A percentile compares a stretch with the other conserved stretches of the same genome.
These are phyloP conservation scores for Tetragnatha versicolor DNA, from an alignment of 1,140 invertebrate species.

Conservation along the genomic window DNA sequence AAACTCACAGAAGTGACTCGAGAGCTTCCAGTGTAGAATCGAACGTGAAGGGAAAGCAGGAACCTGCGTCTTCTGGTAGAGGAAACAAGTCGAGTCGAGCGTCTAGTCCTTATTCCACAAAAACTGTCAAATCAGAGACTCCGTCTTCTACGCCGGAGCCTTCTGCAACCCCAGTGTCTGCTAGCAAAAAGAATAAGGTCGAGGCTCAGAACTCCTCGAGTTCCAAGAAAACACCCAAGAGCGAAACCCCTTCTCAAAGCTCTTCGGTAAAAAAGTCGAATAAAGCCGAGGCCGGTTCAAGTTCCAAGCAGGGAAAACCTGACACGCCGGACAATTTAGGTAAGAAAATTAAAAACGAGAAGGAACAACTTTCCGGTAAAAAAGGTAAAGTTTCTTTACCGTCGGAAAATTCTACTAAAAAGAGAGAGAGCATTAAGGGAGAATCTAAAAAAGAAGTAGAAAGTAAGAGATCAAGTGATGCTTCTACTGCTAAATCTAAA, in stretches of 20 bases:
- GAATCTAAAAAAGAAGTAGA: constrained; percentile 1
- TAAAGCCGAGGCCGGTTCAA: constrained; percentile 13
- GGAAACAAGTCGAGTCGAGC: constrained; percentile 19
- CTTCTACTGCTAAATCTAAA: constrained; percentile 2
- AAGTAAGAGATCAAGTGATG: constrained; percentile 9
- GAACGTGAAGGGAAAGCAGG: not conserved
- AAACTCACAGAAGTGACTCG: constrained; percentile 26
- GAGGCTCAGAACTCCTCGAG: constrained; percentile 1
- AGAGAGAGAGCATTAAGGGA: not conserved
- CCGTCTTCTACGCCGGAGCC: not conserved
- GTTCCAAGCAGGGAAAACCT: not conserved
- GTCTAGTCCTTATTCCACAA: constrained; percentile 24
- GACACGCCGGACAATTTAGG: constrained; percentile 8
- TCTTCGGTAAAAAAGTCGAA: not conserved
- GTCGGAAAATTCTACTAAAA: not conserved
- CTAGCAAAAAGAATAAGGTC: constrained; percentile 14
- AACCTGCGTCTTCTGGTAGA: not conserved
- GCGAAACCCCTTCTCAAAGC: not conserved
- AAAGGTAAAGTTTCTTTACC: too few species aligned
- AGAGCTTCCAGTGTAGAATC: constrained; percentile 6
- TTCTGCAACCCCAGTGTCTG: not conserved
- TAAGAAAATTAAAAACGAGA: not conserved
- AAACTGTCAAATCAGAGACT: constrained; percentile 14
- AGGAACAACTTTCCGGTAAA: not conserved
- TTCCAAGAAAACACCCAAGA: constrained; percentile 22